Percentiles rank a stretch among this genome's conserved stretches.
phyloP scores from a whole-genome alignment of 2,797 vertebrate species.

The Hemitrygon akajei region DNA sequence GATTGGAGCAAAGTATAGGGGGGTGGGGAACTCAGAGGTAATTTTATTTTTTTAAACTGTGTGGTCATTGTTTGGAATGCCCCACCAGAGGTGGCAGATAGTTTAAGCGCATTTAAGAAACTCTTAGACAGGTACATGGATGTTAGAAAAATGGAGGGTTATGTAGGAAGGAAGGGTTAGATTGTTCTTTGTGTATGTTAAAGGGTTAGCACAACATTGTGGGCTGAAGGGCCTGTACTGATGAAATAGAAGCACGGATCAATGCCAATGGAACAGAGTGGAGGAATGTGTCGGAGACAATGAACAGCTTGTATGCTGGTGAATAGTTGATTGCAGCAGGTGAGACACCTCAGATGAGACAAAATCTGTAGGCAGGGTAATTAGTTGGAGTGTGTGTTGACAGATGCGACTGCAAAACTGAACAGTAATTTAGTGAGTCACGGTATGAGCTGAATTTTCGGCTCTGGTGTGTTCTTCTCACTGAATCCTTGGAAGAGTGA shows the following conservation, averaged over 20 bases:
- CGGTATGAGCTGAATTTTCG: conserved; percentile 12
- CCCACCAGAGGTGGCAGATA: too few relatives aligned
- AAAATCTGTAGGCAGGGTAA: neutral
- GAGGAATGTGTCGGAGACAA: neutral
- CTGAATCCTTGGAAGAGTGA: neutral
- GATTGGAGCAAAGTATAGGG: too few relatives aligned
- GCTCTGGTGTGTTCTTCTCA: neutral
- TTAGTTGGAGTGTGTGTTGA: conserved; percentile 7
- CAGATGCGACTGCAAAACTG: neutral
- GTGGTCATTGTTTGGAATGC: too few relatives aligned
- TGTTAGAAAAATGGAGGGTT: too few relatives aligned
- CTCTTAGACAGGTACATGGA: too few relatives aligned
- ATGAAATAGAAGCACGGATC: neutral
- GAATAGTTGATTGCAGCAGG: neutral
- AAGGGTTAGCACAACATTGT: too few relatives aligned
- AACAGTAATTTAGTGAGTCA: conserved; percentile 29
- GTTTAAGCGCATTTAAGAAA: too few relatives aligned
- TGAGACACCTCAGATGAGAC: neutral
- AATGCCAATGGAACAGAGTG: neutral
- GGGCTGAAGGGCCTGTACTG: neutral
- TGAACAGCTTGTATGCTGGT: neutral
- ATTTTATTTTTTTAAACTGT: too few relatives aligned
- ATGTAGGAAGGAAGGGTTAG: too few relatives aligned
- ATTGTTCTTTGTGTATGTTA: too few relatives aligned
- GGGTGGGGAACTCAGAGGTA: too few relatives aligned